phyloP scores from a whole-genome alignment of 2,113 vertebrate species.

The Himantopus leucocephalus region DNA sequence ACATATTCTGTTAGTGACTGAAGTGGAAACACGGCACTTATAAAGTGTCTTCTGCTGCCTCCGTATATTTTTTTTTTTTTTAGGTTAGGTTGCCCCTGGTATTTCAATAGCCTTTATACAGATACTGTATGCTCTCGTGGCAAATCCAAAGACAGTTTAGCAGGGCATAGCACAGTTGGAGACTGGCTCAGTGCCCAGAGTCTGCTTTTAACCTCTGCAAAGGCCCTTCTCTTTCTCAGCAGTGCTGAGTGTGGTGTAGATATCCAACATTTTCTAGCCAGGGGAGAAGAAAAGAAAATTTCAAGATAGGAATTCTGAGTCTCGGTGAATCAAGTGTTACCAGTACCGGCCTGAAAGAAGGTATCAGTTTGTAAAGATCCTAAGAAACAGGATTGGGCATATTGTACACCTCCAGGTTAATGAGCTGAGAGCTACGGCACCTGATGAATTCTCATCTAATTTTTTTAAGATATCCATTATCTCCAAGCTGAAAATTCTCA shows the following conservation, averaged over 20 bases:
- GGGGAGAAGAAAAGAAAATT: neutral
- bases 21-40: neutral
- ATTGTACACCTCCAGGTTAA: neutral
- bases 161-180: neutral
- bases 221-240: neutral
- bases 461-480: neutral
- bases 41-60: neutral
- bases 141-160: constrained; percentile 24
- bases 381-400: neutral
- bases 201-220: constrained; percentile 34
- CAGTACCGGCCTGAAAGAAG: neutral
- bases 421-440: neutral
- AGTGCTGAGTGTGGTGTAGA: neutral
- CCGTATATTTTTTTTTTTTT: neutral
- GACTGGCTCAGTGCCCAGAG: constrained; percentile 24
- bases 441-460: neutral
- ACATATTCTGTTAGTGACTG: neutral
- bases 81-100: neutral
- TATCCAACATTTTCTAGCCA: neutral
- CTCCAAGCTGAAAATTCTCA: neutral
- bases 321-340: neutral
- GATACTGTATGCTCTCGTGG: neutral
- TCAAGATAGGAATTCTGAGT: neutral
- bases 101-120: constrained; percentile 1
- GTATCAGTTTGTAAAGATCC: neutral